Evolutionary conservation across 2,888 invertebrate genomes (phyloP).

Genomic region (Sarcophaga variegata): DNA sequence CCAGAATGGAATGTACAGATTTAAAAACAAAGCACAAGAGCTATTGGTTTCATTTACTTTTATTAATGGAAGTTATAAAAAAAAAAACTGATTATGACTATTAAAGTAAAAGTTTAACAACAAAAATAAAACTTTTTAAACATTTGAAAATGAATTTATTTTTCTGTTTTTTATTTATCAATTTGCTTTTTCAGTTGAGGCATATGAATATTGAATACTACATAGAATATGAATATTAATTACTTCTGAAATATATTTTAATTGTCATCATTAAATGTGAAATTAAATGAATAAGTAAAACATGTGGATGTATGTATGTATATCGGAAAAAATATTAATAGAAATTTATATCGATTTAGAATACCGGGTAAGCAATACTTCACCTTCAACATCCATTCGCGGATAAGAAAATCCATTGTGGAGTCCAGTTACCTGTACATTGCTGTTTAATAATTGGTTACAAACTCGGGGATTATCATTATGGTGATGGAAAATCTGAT

Average conservation of each 20-base stretch:
- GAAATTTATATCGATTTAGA: not conserved
- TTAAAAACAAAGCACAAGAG: not conserved
- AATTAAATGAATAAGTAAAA: not conserved
- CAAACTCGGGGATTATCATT: not conserved
- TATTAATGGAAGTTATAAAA: not conserved
- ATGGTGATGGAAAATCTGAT: not conserved
- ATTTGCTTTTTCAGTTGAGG: too few relatives aligned
- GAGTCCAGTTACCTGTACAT: not conserved
- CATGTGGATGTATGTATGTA: not conserved
- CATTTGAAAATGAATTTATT: too few relatives aligned
- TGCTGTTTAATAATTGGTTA: slow-evolving; percentile 6
- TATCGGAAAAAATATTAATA: not conserved
- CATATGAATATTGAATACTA: not conserved
- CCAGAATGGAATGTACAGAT: not conserved
- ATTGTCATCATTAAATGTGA: slow-evolving; percentile 4
- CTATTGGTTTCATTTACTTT: not conserved
- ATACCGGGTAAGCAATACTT: not conserved
- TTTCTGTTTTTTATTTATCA: too few relatives aligned
- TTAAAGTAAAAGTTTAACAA: too few relatives aligned
- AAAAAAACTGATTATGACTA: too few relatives aligned
- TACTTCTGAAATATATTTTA: not conserved
- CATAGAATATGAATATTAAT: not conserved
- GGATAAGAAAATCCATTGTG: slow-evolving; percentile 18
- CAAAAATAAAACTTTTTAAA: too few relatives aligned
- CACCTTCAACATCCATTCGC: slow-evolving; percentile 35